phyloP scores from a whole-genome alignment of 2,797 vertebrate genomes.

The Eremophila alpestris region DNA sequence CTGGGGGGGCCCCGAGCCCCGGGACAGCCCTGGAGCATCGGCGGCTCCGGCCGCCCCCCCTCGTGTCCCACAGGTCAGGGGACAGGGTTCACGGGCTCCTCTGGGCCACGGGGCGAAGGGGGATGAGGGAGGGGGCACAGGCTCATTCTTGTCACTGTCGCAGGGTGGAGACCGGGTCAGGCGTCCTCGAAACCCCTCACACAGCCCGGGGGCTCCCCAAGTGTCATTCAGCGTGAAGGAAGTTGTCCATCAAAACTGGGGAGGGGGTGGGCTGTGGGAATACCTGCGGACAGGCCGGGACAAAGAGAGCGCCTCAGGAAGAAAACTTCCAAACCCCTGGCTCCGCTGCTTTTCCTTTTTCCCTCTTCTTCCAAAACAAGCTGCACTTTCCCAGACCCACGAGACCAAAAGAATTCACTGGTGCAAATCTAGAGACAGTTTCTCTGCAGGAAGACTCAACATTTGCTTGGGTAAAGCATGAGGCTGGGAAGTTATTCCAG shows the following conservation, averaged over 20 bases:
- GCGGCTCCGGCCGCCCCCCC: neutral
- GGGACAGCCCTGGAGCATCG: neutral
- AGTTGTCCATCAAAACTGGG: slow-evolving; percentile 61
- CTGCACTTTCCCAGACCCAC: fast-evolving
- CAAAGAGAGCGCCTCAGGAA: fast-evolving
- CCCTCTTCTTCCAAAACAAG: neutral
- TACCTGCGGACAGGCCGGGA: neutral
- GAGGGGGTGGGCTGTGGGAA: neutral
- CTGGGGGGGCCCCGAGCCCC: slow-evolving; percentile 30
- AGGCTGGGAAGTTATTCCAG: neutral
- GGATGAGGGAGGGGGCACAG: slow-evolving; percentile 17
- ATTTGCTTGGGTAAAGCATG: fast-evolving
- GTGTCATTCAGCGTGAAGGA: slow-evolving; percentile 65
- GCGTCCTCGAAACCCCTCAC: neutral
- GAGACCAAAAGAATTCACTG: neutral
- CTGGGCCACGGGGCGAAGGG: neutral
- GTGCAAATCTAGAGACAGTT: neutral
- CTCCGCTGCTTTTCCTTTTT: neutral
- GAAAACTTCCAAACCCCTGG: neutral
- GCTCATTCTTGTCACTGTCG: slow-evolving; percentile 42
- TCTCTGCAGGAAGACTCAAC: neutral
- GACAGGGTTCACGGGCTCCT: slow-evolving; percentile 60
- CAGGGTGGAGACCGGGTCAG: slow-evolving; percentile 32
- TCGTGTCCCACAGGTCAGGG: neutral
- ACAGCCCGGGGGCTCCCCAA: slow-evolving; percentile 24